A percentile compares a stretch with the other conserved stretches of the same genome.
These are phyloP conservation scores for Epinephelus fuscoguttatus DNA, from an alignment of 2,113 vertebrate genomes.

Conservation along the genomic window DNA sequence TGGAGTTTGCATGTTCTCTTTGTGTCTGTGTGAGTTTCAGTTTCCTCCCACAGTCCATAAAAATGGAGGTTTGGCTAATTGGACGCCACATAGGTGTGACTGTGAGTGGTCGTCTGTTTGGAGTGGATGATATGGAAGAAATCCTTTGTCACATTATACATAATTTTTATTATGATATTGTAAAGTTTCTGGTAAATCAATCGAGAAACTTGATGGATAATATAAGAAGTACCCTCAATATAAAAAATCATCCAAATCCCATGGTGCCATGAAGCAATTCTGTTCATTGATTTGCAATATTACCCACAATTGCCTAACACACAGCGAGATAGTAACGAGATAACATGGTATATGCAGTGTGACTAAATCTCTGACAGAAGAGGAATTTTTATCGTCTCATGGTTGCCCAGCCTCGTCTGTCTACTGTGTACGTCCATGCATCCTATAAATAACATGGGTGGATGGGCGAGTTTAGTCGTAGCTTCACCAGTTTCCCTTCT, in stretches of 20 bases:
- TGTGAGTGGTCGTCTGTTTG: background rate
- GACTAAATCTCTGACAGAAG: no score
- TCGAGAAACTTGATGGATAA: background rate
- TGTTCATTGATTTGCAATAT: background rate
- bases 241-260: background rate
- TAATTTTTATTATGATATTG: background rate
- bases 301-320: background rate
- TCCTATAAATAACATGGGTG: background rate
- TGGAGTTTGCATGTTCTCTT: background rate
- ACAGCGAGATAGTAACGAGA: background rate
- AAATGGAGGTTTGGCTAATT: background rate
- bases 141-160: background rate
- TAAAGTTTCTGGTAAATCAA: background rate
- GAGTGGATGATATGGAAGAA: background rate
- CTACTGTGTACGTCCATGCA: background rate
- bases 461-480: no score
- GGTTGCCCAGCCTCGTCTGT: no score
- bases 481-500: background rate
- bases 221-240: background rate
- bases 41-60: background rate
- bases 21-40: background rate
- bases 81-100: background rate
- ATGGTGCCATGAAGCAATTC: background rate
- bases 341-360: background rate
- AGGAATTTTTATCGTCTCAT: background rate